Conservation (phyloP, 30 jellyfish, hydroid and myxozoan genomes). For the Sanderia malayensis region DNA sequence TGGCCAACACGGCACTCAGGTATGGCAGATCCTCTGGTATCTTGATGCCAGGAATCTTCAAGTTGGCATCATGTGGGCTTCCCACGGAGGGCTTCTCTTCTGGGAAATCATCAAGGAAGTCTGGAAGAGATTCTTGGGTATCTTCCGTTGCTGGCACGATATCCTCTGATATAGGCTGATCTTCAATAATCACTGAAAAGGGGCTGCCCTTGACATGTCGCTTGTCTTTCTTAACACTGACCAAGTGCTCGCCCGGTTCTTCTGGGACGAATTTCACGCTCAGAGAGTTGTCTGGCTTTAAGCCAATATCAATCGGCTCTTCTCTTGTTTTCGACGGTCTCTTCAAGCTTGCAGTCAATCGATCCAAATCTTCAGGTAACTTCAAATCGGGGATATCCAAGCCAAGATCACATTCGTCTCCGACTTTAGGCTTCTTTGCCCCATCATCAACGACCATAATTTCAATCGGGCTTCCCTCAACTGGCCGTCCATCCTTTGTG, state of each 20-base stretch:
- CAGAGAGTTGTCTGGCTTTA: constrained; percentile 79
- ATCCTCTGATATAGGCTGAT: constrained; percentile 68
- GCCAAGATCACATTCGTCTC: constrained; percentile 85
- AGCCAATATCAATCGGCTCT: constrained; percentile 80
- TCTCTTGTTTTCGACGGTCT: constrained; percentile 82
- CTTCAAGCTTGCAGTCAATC: constrained; percentile 77
- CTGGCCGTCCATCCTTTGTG: constrained; percentile 82
- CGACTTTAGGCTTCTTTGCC: constrained; percentile 84
- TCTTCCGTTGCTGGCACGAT: constrained; percentile 41
- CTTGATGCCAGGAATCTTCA: constrained; percentile 55
- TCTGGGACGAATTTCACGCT: constrained; percentile 82
- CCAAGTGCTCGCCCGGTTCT: constrained; percentile 90
- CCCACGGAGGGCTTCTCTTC: constrained; percentile 81
- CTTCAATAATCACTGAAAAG: constrained; percentile 82
- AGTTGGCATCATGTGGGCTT: constrained; percentile 72
- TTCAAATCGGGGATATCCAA: constrained; percentile 84
- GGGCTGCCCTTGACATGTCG: constrained; percentile 95
- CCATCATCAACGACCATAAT: constrained; percentile 79
- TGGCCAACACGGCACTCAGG: constrained; percentile 70
- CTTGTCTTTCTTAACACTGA: constrained; percentile 79
- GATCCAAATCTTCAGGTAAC: constrained; percentile 79
- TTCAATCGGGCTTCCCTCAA: constrained; percentile 89
- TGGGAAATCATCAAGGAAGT: constrained; percentile 58
- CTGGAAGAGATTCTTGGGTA: constrained; percentile 21
- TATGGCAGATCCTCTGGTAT: constrained; percentile 73